phyloP scores from a whole-genome alignment of 2,888 invertebrate genomes.

The Dilophus febrilis region DNA sequence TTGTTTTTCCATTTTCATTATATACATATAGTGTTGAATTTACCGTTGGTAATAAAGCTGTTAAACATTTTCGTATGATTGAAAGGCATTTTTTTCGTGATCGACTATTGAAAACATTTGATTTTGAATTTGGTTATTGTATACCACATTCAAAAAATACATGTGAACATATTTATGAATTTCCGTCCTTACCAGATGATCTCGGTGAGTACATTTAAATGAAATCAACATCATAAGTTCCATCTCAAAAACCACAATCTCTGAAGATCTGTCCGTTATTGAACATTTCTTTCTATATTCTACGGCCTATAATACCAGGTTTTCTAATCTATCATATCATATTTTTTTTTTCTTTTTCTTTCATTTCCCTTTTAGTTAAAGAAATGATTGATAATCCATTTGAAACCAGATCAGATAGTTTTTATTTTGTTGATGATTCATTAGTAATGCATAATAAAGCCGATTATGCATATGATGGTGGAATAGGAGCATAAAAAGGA shows the following conservation, averaged over 20 bases:
- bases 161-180: constrained; percentile 98
- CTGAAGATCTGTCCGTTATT: not conserved
- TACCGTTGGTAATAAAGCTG: constrained; percentile 80
- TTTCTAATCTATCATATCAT: not conserved
- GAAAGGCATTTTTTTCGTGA: constrained; percentile 94
- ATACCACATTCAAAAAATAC: constrained; percentile 95
- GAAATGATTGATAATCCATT: constrained; percentile 95
- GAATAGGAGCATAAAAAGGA: constrained; percentile 20
- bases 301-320: not conserved
- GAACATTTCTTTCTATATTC: not conserved
- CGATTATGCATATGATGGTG: constrained; percentile 92
- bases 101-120: constrained; percentile 86
- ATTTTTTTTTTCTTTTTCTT: constrained; percentile 6
- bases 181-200: constrained; percentile 73
- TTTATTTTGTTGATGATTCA: constrained; percentile 94
- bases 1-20: constrained; percentile 7
- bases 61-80: constrained; percentile 95
- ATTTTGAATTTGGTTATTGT: constrained; percentile 99
- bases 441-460: constrained; percentile 99
- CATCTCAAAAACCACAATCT: not conserved
- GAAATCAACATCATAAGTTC: constrained; percentile 3
- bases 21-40: constrained; percentile 76
- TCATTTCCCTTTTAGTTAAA: constrained; percentile 48
- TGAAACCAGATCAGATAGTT: constrained; percentile 95
- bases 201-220: constrained; percentile 46